A percentile compares a stretch with the other conserved stretches of the same genome.
phyloP scores from a whole-genome alignment of 2,797 vertebrate genomes.

The Falco cherrug region DNA sequence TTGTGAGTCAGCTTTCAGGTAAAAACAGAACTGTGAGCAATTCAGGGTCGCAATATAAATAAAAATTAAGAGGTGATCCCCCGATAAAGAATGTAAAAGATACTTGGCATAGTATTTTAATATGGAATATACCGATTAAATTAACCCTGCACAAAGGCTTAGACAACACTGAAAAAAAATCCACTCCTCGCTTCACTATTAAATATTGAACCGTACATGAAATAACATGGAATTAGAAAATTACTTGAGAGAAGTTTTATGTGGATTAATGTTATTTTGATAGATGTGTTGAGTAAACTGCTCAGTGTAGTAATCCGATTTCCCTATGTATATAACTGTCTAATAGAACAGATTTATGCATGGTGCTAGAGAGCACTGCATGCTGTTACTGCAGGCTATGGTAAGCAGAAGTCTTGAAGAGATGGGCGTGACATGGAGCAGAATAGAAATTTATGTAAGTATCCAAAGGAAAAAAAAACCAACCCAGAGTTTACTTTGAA shows the following conservation, averaged over 20 bases:
- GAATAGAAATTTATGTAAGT: neutral
- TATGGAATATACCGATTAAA: neutral
- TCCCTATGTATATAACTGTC: neutral
- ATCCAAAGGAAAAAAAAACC: neutral
- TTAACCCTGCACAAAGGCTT: neutral
- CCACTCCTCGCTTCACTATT: neutral
- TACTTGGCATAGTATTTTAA: neutral
- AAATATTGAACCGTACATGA: neutral
- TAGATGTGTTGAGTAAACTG: neutral
- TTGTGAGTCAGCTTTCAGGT: neutral
- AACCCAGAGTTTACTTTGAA: neutral
- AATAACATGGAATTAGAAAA: neutral
- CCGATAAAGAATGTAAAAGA: neutral
- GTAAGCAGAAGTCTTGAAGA: neutral
- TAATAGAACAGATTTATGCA: neutral
- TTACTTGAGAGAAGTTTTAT: neutral
- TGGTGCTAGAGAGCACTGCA: neutral
- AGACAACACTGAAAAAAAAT: neutral
- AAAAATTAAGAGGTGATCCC: neutral
- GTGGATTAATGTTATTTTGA: constrained; percentile 6
- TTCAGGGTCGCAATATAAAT: neutral
- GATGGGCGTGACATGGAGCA: neutral
- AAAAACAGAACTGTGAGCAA: neutral
- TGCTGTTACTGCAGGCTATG: neutral
- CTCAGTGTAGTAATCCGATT: neutral